Evolutionary conservation across 2,888 invertebrate genomes (phyloP), one percentile per base, ranked within the genome.

Genomic region (Watsonalla cultraria): DNA sequence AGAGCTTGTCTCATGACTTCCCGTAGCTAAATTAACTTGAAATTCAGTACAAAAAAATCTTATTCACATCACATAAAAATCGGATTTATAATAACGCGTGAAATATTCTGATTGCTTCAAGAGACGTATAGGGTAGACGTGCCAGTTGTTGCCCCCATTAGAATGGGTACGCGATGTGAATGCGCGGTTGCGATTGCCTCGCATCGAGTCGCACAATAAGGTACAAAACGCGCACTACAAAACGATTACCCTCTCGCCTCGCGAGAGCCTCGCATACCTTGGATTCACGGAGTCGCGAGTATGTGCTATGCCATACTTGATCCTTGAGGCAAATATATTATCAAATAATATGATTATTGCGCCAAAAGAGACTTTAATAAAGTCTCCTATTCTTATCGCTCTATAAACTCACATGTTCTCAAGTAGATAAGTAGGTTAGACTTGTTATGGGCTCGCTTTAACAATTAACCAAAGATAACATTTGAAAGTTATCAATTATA

Each of bases 191-290:
- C 76, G 78, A 82, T 81, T 82, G 82, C 80, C 78, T 78, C 73
- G 72, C 71, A 62, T 71, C 70, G 67, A 62, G 68, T 74, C 70
- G 65, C 71, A 84, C 85, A 86, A 86, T 83, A 76, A 74, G 72
- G 79, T 74, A 82, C 82, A 83, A 81, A 81, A 83, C 81, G 76
- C 76, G 71, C 81, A 80, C 84, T 85, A 84, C 80, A 85, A 74
- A 81, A 77, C 86, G 85, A 87, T 88, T 89, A 88, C 86, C 86
- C 84, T 84, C 81, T 80, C 75, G 75, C 74, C 68, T 67, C 58
- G 66, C 71, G 74, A 73, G 76, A 78, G 73, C 70, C 70, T 70
- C 72, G 68, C 72, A 71, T 76, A 65, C 74, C 71, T 65, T 61
- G 66, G 60, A 71, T 68, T 61, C 64, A 70, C 68, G 74, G 58